A percentile compares a stretch with the other conserved stretches of the same genome.
phyloP scores from a whole-genome alignment of 2,113 vertebrate genomes.

The Odobenus rosmarus region DNA sequence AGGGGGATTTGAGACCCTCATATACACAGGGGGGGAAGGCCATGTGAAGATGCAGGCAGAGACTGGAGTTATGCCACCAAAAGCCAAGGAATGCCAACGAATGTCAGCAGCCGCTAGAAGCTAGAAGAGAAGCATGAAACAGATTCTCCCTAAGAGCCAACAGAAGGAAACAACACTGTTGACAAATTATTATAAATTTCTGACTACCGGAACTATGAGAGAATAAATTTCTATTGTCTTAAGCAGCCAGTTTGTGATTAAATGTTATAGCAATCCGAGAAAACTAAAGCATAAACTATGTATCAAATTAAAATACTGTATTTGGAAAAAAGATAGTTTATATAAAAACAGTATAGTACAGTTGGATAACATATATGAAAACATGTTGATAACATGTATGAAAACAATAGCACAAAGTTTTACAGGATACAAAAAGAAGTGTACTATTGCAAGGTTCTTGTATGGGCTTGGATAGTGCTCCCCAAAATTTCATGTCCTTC shows the following conservation, averaged over 20 bases:
- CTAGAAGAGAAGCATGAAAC: background rate
- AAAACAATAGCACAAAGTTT: background rate
- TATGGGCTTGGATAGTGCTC: background rate
- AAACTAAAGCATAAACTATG: background rate
- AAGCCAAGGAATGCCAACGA: background rate
- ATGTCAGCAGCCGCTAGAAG: background rate
- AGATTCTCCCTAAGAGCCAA: background rate
- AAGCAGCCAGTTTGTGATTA: background rate
- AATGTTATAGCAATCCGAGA: background rate
- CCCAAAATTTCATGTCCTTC: background rate
- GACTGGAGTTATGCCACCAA: background rate
- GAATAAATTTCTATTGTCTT: background rate
- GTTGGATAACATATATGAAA: background rate
- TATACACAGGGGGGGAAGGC: background rate
- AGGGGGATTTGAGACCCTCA: background rate
- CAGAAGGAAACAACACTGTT: background rate
- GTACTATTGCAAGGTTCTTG: background rate
- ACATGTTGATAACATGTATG: background rate
- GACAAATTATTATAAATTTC: background rate
- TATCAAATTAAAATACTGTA: background rate
- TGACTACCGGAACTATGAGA: background rate
- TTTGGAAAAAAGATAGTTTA: background rate
- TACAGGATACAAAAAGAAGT: background rate
- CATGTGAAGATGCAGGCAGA: background rate
- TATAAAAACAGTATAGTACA: background rate